Conservation (phyloP, 2,888 invertebrate species). For the Cheilosia variabilis region DNA sequence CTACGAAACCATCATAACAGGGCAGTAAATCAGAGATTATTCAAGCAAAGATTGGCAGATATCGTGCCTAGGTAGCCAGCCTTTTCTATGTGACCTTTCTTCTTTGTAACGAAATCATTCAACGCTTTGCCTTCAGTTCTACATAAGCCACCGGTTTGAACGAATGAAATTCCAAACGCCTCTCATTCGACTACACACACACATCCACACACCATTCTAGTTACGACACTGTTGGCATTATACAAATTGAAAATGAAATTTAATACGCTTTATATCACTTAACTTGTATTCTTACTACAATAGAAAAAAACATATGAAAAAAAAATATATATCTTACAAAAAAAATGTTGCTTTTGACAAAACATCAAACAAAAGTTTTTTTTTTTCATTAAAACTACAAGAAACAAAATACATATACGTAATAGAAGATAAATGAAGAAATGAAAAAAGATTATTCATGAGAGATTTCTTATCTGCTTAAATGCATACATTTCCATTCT, state of each 20-base stretch:
- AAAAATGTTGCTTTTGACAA: constrained; percentile 35
- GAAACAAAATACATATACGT: constrained; percentile 10
- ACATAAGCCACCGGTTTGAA: too few relatives aligned
- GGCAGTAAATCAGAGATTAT: too few relatives aligned
- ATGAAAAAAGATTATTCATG: constrained; percentile 40
- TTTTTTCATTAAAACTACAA: constrained; percentile 44
- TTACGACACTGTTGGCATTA: constrained; percentile 4
- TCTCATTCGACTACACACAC: background rate
- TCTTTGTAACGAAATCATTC: too few relatives aligned
- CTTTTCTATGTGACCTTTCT: too few relatives aligned
- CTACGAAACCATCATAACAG: too few relatives aligned
- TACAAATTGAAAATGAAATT: constrained; percentile 31
- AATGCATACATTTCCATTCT: constrained; percentile 74
- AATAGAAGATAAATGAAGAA: constrained; percentile 5
- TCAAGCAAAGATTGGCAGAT: too few relatives aligned
- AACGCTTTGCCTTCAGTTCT: too few relatives aligned
- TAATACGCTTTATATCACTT: constrained; percentile 62
- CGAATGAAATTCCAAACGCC: too few relatives aligned
- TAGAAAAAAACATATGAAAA: constrained; percentile 51
- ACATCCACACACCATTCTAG: constrained; percentile 20
- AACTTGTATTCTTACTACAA: constrained; percentile 70
- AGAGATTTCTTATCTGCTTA: constrained; percentile 63
- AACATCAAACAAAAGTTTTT: constrained; percentile 31
- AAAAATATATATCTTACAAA: constrained; percentile 50
- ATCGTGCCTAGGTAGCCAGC: too few relatives aligned